Conservation (phyloP, 2,888 invertebrate genomes). For the Thera obeliscata region DNA sequence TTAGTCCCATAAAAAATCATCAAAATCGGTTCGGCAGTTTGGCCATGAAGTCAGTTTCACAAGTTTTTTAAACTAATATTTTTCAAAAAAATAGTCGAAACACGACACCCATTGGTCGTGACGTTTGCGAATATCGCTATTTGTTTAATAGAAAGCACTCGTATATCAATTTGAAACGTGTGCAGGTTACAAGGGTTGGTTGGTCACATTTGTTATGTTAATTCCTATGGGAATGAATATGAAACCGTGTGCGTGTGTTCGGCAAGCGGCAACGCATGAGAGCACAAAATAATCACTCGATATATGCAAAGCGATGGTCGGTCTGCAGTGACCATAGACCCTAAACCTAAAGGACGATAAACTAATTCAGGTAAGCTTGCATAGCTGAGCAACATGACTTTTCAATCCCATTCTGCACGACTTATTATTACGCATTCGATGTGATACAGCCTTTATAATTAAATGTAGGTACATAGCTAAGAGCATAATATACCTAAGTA, state of each 20-base stretch:
- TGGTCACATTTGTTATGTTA: conserved; percentile 53
- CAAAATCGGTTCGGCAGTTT: no score
- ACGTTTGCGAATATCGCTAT: conserved; percentile 27
- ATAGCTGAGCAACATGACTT: not conserved
- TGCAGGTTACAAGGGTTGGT: conserved; percentile 34
- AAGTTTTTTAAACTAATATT: no score
- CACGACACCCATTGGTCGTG: not conserved
- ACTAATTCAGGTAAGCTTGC: conserved; percentile 7
- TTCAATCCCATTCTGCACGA: not conserved
- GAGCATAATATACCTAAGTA: no score
- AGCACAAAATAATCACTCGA: conserved; percentile 70
- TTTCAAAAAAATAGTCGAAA: no score
- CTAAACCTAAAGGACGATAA: conserved; percentile 14
- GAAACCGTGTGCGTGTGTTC: conserved; percentile 57
- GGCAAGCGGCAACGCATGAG: conserved; percentile 52
- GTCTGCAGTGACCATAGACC: conserved; percentile 18
- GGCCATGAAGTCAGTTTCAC: no score
- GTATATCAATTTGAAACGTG: conserved; percentile 38
- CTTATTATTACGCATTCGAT: not conserved
- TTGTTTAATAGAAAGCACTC: conserved; percentile 24
- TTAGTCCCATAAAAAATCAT: no score
- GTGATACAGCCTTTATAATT: no score
- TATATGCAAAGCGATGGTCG: conserved; percentile 62
- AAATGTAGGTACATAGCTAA: no score
- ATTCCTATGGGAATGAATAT: conserved; percentile 63